Base-by-base conservation (phyloP, 2,797 vertebrate species). In the Argya squamiceps region DNA sequence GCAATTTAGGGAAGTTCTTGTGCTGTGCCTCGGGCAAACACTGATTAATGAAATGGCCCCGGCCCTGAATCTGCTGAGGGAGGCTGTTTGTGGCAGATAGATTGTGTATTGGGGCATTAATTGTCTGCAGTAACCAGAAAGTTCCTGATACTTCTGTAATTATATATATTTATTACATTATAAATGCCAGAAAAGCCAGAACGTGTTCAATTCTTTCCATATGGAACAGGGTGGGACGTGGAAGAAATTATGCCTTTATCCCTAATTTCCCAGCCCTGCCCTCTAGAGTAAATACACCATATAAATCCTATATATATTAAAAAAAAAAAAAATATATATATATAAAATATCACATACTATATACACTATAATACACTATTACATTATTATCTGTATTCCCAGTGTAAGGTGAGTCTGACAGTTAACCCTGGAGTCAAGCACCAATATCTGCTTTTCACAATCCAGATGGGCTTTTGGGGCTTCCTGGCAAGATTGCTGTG, bases 21-120 rank as follows among this genome's bases (percentile, higher is more conserved):
- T 75, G 78, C 94, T 53, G 60, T 50, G 92, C 96, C 94, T 96
- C 77, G 27, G 93, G 94, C 95, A 83, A 91, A 67, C 53, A 27
- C 75, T 97, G 93, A 92, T 94, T 92, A 81, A 93, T 81, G 94
- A 50, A 92, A 92, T 27, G 63, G 88, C 52, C 34, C 39, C 10
- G 6, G 64, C 93, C 80, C 85, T 87, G 29, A 79, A 85, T 81
- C 65, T 95, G 89, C 94, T 83, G 95, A 95, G 88, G 43, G 85
- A 75, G 58, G 85, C 92, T 86, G 36, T 69, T 88, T 90, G 32
- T 91, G 88, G 84, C 95, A 92, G 91, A 73, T 23, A 65, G 26
- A 30, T 67, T 67, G 82, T 14, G 2, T 53, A 9, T 93, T 94
- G 55, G 58, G 58, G 36, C 58, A 43, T 77, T 86, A 83, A 85